These are phyloP conservation scores for Drosophila varians DNA, from an alignment of 1,140 invertebrate genomes.

Conservation along the genomic window DNA sequence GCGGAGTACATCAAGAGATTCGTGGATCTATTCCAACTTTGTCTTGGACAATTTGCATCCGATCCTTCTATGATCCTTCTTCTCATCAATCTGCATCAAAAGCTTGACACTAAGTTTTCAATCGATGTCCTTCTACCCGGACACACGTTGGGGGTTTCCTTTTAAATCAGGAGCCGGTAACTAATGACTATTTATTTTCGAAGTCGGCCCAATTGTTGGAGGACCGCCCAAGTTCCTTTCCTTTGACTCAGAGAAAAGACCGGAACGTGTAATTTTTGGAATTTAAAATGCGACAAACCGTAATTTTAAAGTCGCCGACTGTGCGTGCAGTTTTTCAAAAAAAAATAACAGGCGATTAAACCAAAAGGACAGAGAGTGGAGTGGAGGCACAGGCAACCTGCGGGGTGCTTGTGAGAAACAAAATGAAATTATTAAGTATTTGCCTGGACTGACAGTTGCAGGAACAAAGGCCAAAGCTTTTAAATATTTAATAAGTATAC, in stretches of 20 bases:
- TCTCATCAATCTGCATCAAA: no score
- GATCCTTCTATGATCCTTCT: no score
- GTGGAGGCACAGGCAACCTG: conserved; percentile 48
- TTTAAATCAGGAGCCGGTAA: conserved; percentile 20
- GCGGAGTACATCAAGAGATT: no score
- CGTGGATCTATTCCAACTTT: no score
- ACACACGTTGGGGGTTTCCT: conserved; percentile 11
- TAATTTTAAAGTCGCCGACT: conserved; percentile 62
- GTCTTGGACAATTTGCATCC: not conserved
- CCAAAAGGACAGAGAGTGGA: not conserved
- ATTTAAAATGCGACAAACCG: conserved; percentile 73
- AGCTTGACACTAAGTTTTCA: not conserved
- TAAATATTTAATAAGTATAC: conserved; percentile 81
- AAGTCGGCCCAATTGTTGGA: conserved; percentile 70
- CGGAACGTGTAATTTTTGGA: conserved; percentile 63
- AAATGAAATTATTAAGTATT: conserved; percentile 79
- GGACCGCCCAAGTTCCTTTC: not conserved
- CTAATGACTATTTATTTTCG: conserved; percentile 74
- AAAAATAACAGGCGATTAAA: conserved; percentile 29
- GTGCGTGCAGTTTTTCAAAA: conserved; percentile 75
- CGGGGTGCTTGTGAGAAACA: conserved; percentile 51
- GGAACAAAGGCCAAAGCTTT: conserved; percentile 78
- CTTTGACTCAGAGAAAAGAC: conserved; percentile 46
- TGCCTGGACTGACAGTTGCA: conserved; percentile 57
- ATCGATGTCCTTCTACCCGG: not conserved